Base-by-base conservation (phyloP, 2,797 vertebrate genomes). In the Hydrocynus forskahlii region DNA sequence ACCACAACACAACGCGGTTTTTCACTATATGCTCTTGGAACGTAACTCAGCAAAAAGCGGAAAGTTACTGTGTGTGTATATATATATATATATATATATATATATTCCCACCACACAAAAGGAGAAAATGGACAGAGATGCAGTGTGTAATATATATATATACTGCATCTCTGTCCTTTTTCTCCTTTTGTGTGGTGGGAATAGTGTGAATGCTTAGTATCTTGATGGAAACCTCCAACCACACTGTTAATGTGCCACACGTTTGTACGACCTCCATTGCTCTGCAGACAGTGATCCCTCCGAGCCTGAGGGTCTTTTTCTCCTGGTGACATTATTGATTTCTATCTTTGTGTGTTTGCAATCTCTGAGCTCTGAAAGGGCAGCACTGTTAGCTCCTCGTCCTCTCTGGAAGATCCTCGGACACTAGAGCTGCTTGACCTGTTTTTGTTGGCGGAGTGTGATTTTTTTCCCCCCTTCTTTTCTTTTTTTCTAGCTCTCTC, bases 261-360 rank as follows among this genome's bases (percentile, higher is more conserved):
- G 54, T 87, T 84, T 85, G 62, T 85, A 81, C 76, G 25, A 45
- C 25, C 57, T 87, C 84, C 66, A 81, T 87, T 88, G 84, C 63
- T 71, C 43, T 80, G 80, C 85, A 85, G 89, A 87, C 87, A 83
- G 80, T 67, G 59, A 78, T 73, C 63, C 73, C 77, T 63, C 25
- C 6, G 60, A 35, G 60, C 25, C 63, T 3, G 16, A 35, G 52
- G 86, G 76, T 83, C 67, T 75, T 92, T 90, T 84, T 87, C 75
- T 87, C 72, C 64, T 48, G 5, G 82, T 84, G 88, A 89, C 88
- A 81, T 81, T 90, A 92, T 92, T 83, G 85, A 86, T 87, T 87
- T 68, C 59, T 52, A 86, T 87, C 86, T 87, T 88, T 93, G 91
- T 91, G 88, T 76, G 83, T 64, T 81, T 64, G 82, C 88, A 83